phyloP scores from a whole-genome alignment of 1,140 invertebrate genomes.

The Zaprionus lachaisei region DNA sequence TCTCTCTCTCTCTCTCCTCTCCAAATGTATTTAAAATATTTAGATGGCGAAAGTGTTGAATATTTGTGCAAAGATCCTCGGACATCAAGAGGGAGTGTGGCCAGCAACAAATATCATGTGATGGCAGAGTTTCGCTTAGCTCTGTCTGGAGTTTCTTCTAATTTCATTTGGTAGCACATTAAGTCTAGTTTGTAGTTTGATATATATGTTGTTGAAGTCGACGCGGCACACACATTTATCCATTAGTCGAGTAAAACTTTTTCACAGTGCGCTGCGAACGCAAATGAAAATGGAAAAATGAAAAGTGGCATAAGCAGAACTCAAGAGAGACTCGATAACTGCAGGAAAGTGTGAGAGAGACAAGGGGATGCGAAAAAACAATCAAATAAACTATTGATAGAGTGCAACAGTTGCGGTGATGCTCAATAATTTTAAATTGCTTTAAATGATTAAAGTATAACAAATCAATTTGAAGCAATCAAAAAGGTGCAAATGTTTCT shows the following conservation, averaged over 20 bases:
- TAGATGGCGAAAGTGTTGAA: slow-evolving; percentile 69
- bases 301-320: neutral
- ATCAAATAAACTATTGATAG: neutral
- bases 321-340: neutral
- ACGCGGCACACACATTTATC: neutral
- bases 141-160: slow-evolving; percentile 5
- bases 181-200: slow-evolving; percentile 20
- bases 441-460: neutral
- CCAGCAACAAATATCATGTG: slow-evolving; percentile 5
- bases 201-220: neutral
- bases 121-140: slow-evolving; percentile 22
- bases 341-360: too few species aligned
- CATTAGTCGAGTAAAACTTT: slow-evolving; percentile 10
- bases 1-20: neutral
- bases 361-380: slow-evolving; percentile 4
- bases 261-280: neutral
- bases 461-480: neutral
- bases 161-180: slow-evolving; percentile 21
- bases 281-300: slow-evolving; percentile 7
- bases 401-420: slow-evolving; percentile 8
- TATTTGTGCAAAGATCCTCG: slow-evolving; percentile 35
- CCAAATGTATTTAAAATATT: slow-evolving; percentile 73
- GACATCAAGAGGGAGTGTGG: neutral
- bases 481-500: neutral
- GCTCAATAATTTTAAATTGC: neutral